Base-by-base conservation (phyloP, 2,113 vertebrate genomes). In the Lasiurus borealis region DNA sequence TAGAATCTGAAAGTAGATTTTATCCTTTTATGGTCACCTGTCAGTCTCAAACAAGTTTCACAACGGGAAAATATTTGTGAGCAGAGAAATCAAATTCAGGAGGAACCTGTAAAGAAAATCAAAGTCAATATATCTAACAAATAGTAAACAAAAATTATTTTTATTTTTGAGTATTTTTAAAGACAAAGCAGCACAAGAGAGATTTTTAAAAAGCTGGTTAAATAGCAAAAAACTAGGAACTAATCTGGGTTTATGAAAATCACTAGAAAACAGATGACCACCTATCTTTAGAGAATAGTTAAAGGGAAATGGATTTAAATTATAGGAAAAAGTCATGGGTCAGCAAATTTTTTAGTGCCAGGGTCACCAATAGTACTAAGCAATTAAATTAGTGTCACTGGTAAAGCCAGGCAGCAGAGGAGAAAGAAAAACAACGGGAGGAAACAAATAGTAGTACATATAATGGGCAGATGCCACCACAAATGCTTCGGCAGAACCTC, bases 71-170 rank as follows among this genome's bases (percentile, higher is more conserved):
- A 89, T 99, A 99, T 90, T 99, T 99, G 98, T 99, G 99, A 95
- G 99, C 99, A 5, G 99, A 99, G 98, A 99, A 99, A 98, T 99
- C 99, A 72, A 99, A 99, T 98, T 99, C 99, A 34, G 99, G 99
- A 88, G 99, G 99, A 96, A 99, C 98, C 99, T 99, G 75, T 44
- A 93, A 97, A 96, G 31, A 92, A 82, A 96, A 89, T 23, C 66
- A 72, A 92, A 93, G n/a, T 68, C 59, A 89, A 36, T 21, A 4
- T 75, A 68, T 21, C 19, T 90, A 59, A 66, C 6, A 68, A 40
- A 40, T 40, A 40, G 40, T 40, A 40, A 40, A 64, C 44, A 69
- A 73, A 72, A 44, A 31, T 18, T 34, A 54, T 64, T 86, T 82
- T 59, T 46, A 88, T 34, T 68, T 81, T 44, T 50, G 36, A 75